Evolutionary conservation across 2,888 invertebrate genomes (phyloP), one percentile per base, ranked within the genome.

Genomic region (Drosophila mulleri): DNA sequence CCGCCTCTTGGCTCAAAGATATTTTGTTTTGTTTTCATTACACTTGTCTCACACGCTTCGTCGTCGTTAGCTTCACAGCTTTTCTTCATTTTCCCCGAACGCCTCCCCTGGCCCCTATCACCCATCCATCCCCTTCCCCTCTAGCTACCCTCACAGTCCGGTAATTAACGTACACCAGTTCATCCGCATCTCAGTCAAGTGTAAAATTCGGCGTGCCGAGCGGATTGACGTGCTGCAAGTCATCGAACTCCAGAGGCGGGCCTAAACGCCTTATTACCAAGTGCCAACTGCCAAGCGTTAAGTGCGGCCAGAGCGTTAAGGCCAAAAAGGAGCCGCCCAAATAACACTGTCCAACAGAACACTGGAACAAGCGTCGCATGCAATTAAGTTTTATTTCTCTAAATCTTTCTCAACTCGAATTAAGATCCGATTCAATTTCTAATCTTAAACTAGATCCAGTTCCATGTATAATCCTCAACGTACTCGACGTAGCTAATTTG

Each of bases 1-100:
- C 32, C 3, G 12, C 52, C 6, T 44, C 20, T 35, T 66, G 72
- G 74, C 67, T 67, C 75, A 75, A 69, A 16, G 72, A 80, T 72
- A 75, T 80, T 16, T 39, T 67, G 68, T 70, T 88, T 70, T 74
- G 67, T 83, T 83, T 83, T 71, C 68, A 78, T 70, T 85, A 73
- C 75, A 75, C 80, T 72, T 69, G 78, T 78, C 74, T 70, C 53
- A 48, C 50, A 67, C 61, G 48, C 52, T 64, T 60, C 20, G 20
- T 41, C 45, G 47, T 41, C 59, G 26, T 41, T 39, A 56, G 35
- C 47, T 61, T 56, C 0, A 35, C 45, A 48, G 37, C 20, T 61
- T 75, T 63, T 67, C 23, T 48, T 32, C 14, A 20, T 4, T 52
- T 52, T 8, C 23, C 37, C 37, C 18, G n/a, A 12, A 39, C 6